Evolutionary conservation across 1,140 invertebrate genomes (phyloP), one percentile per base, ranked within the genome.

Genomic region (Sitophilus oryzae): DNA sequence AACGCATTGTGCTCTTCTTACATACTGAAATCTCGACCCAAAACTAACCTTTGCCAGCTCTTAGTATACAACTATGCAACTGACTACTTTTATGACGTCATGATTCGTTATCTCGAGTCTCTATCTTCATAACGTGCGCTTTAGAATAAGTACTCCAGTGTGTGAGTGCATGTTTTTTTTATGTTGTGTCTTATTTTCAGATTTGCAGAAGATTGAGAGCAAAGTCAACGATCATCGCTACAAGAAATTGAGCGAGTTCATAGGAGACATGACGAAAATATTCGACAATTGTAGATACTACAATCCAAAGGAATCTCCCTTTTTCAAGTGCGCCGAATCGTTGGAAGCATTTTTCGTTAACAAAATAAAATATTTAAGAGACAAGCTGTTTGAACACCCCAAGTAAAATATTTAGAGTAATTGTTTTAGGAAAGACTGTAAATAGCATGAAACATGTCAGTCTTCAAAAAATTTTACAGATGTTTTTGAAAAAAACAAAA

Each of bases 211-310:
- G 57, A 88, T 98, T 60, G 91, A 96, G 74, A 79, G 80, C 41
- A 89, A 92, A 76, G 84, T 97, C 67, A 86, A 88, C 68, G 82
- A 86, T 60, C 82, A 83, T 62, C 79, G 79, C 16, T 98, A 98
- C 70, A 84, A 84, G 65, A 89, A 85, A 67, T 77, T 98, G 47
- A 88, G 88, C 71, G 93, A 97, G 70, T 96, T 97, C 71, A 93
- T 97, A 65, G 91, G 91, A 68, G 94, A 98, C 71, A 93, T 97
- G 82, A 96, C 91, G 35, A 94, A 95, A 72, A 95, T 98, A 66
- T 97, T 98, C 76, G 94, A 98, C 73, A 98, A 98, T 74, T 97
- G 94, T 80, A 85, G 93, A 48, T 93, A 93, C 65, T 98, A 95
- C 73, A 98, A 98, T 77, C 89, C 93, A 22, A 88, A 89, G 67